Evolutionary conservation across 2,113 vertebrate species (phyloP).

Genomic region (Phasianus colchicus): DNA sequence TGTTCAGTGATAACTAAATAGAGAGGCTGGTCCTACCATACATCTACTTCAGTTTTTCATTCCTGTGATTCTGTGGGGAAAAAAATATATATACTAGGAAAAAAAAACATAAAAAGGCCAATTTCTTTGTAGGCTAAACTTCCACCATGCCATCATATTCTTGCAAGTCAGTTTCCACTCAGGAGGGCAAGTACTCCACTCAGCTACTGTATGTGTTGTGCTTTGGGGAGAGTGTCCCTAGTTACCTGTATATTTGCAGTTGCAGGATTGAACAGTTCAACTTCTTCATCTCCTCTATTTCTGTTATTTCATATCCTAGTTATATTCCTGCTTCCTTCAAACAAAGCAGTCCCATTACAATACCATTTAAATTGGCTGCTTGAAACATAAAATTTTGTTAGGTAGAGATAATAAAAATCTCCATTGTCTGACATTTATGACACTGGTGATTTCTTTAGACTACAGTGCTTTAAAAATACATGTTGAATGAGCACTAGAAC

Average conservation of each 20-base stretch:
- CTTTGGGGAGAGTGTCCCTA: not conserved
- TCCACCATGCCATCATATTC: not conserved
- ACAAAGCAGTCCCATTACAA: not conserved
- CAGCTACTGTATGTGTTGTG: not conserved
- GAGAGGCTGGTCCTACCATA: not conserved
- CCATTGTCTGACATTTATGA: not conserved
- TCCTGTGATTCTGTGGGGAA: not conserved
- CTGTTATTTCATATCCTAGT: not conserved
- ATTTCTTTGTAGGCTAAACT: not conserved
- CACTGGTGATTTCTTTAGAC: not conserved
- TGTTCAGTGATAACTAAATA: not conserved
- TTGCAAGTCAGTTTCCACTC: not conserved
- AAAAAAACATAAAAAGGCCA: not conserved
- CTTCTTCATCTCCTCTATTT: not conserved
- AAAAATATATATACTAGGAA: not conserved
- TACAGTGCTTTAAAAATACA: not conserved
- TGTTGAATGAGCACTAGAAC: not conserved
- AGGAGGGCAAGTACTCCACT: not conserved
- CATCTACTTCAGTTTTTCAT: not conserved
- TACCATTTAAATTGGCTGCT: not conserved
- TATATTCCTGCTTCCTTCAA: not conserved
- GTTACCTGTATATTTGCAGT: not conserved
- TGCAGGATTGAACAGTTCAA: not conserved
- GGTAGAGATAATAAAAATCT: slow-evolving; percentile 11
- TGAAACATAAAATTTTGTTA: not conserved